Percentiles rank a stretch among this genome's conserved stretches.
phyloP scores from a whole-genome alignment of 1,140 invertebrate species.

The Holcopasites calliopsidis region DNA sequence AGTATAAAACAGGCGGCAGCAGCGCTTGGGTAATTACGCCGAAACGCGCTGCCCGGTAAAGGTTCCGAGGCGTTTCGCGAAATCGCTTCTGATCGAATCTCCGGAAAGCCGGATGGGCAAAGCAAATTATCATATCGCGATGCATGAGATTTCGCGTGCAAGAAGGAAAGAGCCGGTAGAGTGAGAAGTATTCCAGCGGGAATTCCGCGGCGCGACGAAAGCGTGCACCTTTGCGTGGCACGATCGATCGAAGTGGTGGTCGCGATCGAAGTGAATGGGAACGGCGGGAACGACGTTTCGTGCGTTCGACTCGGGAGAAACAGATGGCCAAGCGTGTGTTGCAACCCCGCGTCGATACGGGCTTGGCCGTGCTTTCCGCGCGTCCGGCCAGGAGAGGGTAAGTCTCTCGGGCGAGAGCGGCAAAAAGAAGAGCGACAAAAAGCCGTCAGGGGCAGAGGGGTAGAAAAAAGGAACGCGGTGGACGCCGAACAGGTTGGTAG shows the following conservation, averaged over 20 bases:
- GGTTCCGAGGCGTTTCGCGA: no score
- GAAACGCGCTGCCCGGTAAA: no score
- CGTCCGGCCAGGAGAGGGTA: background rate
- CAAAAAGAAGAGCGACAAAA: no score
- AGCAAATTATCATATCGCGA: conserved; percentile 13
- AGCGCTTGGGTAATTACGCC: background rate
- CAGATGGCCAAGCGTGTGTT: conserved; percentile 35
- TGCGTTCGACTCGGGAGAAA: conserved; percentile 41
- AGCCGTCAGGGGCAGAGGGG: no score
- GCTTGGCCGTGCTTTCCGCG: conserved; percentile 48
- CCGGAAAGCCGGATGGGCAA: no score
- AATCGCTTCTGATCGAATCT: conserved; percentile 16
- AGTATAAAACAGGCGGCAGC: no score
- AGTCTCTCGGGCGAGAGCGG: background rate
- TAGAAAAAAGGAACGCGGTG: conserved; percentile 43
- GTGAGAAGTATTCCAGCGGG: no score
- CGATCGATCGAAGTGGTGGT: conserved; percentile 33
- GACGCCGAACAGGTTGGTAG: conserved; percentile 63
- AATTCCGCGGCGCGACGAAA: conserved; percentile 13
- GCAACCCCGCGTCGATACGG: conserved; percentile 43
- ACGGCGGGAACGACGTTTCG: conserved; percentile 40
- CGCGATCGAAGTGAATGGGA: conserved; percentile 41
- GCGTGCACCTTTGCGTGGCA: conserved; percentile 15
- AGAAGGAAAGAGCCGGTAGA: background rate
- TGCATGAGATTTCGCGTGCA: no score